These are phyloP conservation scores for Psophia crepitans DNA, from an alignment of 2,113 vertebrate species.

Conservation along the genomic window DNA sequence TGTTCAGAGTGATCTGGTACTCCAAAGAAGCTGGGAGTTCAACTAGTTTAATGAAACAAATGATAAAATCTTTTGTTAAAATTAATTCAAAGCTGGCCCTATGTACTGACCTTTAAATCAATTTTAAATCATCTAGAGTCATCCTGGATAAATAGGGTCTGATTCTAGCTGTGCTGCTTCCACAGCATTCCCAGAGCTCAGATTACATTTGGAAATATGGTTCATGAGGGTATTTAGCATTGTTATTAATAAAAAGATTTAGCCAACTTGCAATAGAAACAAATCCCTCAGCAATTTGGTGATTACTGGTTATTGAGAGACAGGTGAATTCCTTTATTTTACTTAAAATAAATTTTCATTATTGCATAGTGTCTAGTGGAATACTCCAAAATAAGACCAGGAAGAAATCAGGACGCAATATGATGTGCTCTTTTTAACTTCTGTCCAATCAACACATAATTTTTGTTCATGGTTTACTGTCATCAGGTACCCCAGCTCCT, in stretches of 20 bases:
- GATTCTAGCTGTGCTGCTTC: not conserved
- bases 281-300: not conserved
- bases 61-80: not conserved
- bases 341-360: not conserved
- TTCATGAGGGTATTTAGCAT: not conserved
- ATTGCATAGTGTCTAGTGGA: not conserved
- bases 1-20: not conserved
- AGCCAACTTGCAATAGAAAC: not conserved
- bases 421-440: not conserved
- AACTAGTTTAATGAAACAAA: not conserved
- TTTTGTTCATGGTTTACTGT: not conserved
- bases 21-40: not conserved
- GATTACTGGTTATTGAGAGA: not conserved
- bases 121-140: not conserved
- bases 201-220: not conserved
- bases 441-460: not conserved
- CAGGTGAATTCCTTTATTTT: not conserved
- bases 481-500: not conserved
- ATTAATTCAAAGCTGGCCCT: not conserved
- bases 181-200: not conserved
- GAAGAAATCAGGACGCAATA: not conserved
- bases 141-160: not conserved
- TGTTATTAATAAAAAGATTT: not conserved
- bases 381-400: not conserved
- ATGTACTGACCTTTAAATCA: not conserved